These are phyloP conservation scores for Melinaea menophilus DNA, from an alignment of 2,888 invertebrate species.

Conservation along the genomic window DNA sequence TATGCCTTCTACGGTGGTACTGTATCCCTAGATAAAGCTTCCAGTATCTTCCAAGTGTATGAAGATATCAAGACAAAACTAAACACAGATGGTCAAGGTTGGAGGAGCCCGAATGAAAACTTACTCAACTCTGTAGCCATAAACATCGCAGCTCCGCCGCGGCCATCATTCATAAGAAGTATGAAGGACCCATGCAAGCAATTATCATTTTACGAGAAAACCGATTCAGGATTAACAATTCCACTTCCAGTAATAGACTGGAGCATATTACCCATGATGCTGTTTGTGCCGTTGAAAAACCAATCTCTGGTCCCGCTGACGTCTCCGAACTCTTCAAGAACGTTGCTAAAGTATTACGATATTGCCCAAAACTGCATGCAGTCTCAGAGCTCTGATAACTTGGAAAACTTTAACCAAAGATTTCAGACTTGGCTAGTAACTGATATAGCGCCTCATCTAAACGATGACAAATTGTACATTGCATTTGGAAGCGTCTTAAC, in stretches of 20 bases:
- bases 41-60: conserved; percentile 75
- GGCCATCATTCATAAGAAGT: conserved; percentile 33
- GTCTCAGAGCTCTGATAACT: conserved; percentile 48
- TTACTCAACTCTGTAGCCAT: conserved; percentile 46
- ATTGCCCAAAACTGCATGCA: conserved; percentile 72
- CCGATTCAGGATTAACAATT: conserved; percentile 47
- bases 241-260: conserved; percentile 80
- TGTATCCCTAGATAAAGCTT: conserved; percentile 72
- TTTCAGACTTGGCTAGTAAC: conserved; percentile 75
- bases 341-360: conserved; percentile 78
- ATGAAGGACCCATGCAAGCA: conserved; percentile 46
- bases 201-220: conserved; percentile 54
- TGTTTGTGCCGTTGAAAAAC: conserved; percentile 79
- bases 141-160: conserved; percentile 40
- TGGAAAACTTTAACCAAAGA: conserved; percentile 67
- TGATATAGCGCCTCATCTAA: conserved; percentile 74
- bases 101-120: conserved; percentile 60
- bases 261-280: conserved; percentile 67
- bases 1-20: conserved; percentile 80
- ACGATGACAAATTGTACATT: conserved; percentile 79
- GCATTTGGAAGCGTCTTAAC: conserved; percentile 72
- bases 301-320: conserved; percentile 45
- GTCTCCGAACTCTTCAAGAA: conserved; percentile 47
- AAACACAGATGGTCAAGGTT: conserved; percentile 77
- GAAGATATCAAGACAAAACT: conserved; percentile 77